Evolutionary conservation across 2,113 vertebrate genomes (phyloP).

Genomic region (Caloenas nicobarica): DNA sequence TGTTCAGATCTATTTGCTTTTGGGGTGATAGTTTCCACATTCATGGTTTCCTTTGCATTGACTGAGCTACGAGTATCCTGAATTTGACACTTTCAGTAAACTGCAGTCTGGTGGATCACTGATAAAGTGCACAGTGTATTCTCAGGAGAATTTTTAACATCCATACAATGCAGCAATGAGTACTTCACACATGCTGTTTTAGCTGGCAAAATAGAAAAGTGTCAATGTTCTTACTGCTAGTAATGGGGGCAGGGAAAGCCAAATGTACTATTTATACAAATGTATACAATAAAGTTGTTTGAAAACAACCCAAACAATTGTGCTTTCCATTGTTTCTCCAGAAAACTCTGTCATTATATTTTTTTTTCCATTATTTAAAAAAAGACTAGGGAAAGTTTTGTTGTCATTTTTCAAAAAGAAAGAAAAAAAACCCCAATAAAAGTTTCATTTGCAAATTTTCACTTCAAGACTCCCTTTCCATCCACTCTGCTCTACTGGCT

Average conservation of each 20-base stretch:
- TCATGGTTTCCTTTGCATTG: neutral
- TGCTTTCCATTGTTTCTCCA: neutral
- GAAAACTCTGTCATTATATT: neutral
- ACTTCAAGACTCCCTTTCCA: neutral
- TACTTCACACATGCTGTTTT: neutral
- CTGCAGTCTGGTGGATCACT: neutral
- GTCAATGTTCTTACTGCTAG: neutral
- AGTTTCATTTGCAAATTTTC: neutral
- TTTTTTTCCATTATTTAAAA: neutral
- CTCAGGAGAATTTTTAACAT: constrained; percentile 29
- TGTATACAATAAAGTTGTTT: neutral
- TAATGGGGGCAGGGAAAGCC: neutral
- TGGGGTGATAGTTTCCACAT: neutral
- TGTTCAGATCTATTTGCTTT: neutral
- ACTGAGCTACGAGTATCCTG: neutral
- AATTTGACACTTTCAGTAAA: neutral
- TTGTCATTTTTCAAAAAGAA: neutral
- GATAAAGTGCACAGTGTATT: neutral
- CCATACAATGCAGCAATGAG: neutral
- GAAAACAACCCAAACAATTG: neutral
- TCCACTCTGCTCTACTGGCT: neutral
- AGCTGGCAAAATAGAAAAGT: constrained; percentile 23
- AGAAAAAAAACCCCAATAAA: neutral
- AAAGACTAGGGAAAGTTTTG: neutral
- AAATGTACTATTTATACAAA: constrained; percentile 19